Percentiles rank a stretch among this genome's conserved stretches.
Evolutionary conservation across 2,888 invertebrate genomes (phyloP).

Genomic region (Actias luna): DNA sequence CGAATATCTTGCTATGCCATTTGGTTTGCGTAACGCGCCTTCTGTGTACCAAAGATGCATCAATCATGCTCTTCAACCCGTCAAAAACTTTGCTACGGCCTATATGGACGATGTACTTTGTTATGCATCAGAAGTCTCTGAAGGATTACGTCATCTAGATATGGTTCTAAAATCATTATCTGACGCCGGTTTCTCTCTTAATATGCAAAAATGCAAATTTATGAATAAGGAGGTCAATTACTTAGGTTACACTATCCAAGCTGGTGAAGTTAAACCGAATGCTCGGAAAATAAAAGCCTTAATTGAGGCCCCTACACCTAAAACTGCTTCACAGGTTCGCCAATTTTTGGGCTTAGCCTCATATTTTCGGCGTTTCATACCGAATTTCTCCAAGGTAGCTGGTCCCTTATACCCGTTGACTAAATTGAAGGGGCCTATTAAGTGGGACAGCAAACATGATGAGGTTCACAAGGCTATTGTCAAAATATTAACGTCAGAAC

Average conservation of each 20-base stretch:
- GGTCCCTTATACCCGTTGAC: constrained; percentile 22
- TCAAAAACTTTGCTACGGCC: too few species aligned
- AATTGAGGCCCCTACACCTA: constrained; percentile 22
- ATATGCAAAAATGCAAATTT: constrained; percentile 30
- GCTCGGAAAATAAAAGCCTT: constrained; percentile 22
- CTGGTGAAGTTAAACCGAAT: constrained; percentile 30
- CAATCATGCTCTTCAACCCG: too few species aligned
- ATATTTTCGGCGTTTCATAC: constrained; percentile 29
- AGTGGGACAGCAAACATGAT: constrained; percentile 24
- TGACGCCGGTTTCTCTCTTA: constrained; percentile 32
- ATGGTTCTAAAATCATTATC: too few species aligned
- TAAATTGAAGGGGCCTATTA: constrained; percentile 5
- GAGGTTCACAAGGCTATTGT: constrained; percentile 24
- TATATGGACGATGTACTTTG: too few species aligned
- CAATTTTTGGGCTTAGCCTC: constrained; percentile 33
- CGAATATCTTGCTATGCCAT: too few species aligned
- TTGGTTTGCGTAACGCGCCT: too few species aligned
- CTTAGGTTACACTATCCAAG: constrained; percentile 25
- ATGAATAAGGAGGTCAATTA: constrained; percentile 25
- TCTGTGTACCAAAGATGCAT: too few species aligned
- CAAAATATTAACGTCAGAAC: constrained; percentile 21
- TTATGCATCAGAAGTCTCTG: too few species aligned
- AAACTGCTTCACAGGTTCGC: constrained; percentile 24
- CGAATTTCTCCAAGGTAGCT: not conserved
- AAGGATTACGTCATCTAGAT: too few species aligned